A percentile compares a stretch with the other conserved stretches of the same genome.
phyloP scores from a whole-genome alignment of 2,113 vertebrate genomes.

The Epinephelus moara region DNA sequence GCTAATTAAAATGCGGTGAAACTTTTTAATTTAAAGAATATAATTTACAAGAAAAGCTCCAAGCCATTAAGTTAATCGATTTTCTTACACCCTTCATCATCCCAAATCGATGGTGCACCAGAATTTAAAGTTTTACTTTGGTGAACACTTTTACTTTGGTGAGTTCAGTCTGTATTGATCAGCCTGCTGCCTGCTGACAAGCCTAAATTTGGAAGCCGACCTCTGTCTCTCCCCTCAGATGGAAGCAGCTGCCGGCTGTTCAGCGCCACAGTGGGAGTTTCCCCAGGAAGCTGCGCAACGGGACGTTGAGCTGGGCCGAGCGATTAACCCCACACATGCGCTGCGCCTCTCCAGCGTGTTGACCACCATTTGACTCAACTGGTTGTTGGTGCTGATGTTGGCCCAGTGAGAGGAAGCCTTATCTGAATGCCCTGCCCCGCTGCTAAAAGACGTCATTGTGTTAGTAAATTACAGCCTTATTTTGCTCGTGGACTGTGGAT shows the following conservation, averaged over 20 bases:
- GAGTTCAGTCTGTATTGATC: constrained; percentile 2
- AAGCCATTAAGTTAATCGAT: too few species aligned
- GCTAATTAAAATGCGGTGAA: too few species aligned
- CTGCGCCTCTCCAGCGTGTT: constrained; percentile 1
- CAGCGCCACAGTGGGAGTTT: constrained; percentile 52
- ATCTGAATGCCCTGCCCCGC: constrained; percentile 8
- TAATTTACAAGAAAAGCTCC: too few species aligned
- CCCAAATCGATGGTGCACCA: too few species aligned
- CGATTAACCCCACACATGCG: constrained; percentile 35
- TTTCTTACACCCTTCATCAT: too few species aligned
- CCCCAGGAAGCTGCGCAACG: constrained; percentile 40
- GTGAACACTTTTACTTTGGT: too few species aligned
- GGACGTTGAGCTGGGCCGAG: background rate
- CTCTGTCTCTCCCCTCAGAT: constrained; percentile 18
- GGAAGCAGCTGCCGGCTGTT: constrained; percentile 62
- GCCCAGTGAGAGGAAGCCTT: constrained; percentile 29
- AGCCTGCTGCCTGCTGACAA: constrained; percentile 19
- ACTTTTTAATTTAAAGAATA: too few species aligned
- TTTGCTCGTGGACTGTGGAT: background rate
- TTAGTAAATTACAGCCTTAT: constrained; percentile 45
- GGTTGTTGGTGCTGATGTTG: constrained; percentile 23
- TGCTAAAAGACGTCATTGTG: constrained; percentile 36
- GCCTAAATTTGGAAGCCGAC: background rate
- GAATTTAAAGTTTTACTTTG: too few species aligned
- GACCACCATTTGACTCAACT: constrained; percentile 33